Evolutionary conservation across 2,797 vertebrate species (phyloP).

Genomic region (Benthosema pterotum): DNA sequence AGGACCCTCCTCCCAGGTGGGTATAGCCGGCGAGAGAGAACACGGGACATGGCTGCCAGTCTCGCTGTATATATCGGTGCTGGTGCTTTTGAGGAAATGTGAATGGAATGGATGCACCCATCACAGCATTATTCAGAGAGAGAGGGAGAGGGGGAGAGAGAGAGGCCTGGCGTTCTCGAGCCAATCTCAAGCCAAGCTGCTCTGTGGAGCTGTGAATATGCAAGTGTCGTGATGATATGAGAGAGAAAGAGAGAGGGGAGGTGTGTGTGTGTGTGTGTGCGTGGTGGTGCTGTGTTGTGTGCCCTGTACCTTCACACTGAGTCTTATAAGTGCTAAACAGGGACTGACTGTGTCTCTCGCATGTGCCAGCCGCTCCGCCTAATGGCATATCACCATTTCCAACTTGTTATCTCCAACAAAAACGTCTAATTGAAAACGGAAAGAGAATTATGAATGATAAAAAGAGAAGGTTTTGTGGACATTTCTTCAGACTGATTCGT

Average conservation of each 20-base stretch:
- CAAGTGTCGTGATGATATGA: constrained; percentile 58
- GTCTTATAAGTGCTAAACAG: constrained; percentile 70
- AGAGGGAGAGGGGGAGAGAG: constrained; percentile 70
- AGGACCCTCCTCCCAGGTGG: constrained; percentile 78
- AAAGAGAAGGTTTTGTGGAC: neutral
- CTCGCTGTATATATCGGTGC: constrained; percentile 73
- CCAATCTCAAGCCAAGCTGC: constrained; percentile 58
- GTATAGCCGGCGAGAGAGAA: constrained; percentile 64
- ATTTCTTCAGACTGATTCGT: neutral
- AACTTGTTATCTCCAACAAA: constrained; percentile 75
- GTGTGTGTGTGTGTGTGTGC: too few relatives aligned
- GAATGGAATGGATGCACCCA: constrained; percentile 69
- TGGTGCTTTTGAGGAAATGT: constrained; percentile 75
- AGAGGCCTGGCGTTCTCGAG: constrained; percentile 63
- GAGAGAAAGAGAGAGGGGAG: constrained; percentile 32
- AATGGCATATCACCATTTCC: constrained; percentile 78
- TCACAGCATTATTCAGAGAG: constrained; percentile 74
- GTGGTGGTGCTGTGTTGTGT: constrained; percentile 32
- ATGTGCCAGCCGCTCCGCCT: constrained; percentile 71
- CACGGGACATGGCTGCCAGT: constrained; percentile 74
- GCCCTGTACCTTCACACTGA: constrained; percentile 68
- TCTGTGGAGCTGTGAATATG: constrained; percentile 73
- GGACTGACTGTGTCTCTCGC: constrained; percentile 65
- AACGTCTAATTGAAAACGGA: constrained; percentile 65
- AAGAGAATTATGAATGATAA: too few relatives aligned